These are phyloP conservation scores for Liodrosophila aerea DNA, from an alignment of 2,888 invertebrate genomes.

Conservation along the genomic window DNA sequence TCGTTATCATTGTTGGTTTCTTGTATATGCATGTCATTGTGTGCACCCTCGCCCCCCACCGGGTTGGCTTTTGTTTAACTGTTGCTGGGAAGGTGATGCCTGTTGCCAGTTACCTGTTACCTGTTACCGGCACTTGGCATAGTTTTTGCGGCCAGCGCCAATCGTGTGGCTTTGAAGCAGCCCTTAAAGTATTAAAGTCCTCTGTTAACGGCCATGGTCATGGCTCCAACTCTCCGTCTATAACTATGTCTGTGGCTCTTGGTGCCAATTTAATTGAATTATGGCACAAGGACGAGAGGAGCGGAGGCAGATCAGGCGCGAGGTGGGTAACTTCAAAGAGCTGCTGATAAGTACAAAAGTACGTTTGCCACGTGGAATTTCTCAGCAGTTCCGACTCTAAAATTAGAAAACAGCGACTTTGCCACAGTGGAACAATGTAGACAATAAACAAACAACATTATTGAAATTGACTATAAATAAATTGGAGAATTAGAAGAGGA, in stretches of 20 bases:
- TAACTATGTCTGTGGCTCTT: no score
- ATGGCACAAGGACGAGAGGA: conserved; percentile 26
- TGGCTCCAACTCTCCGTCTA: no score
- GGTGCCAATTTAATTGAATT: conserved; percentile 70
- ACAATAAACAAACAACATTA: no score
- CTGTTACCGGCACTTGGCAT: conserved; percentile 12
- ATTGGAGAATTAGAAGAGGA: background rate
- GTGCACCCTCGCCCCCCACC: conserved; percentile 38
- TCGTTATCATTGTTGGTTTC: conserved; percentile 44
- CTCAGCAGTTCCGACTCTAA: conserved; percentile 32
- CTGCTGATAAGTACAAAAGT: conserved; percentile 68
- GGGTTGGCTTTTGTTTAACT: conserved; percentile 17
- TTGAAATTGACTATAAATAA: background rate
- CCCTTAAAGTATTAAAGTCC: conserved; percentile 45
- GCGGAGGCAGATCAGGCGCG: background rate
- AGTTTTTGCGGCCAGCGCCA: background rate
- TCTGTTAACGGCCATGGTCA: no score
- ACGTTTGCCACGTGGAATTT: conserved; percentile 62
- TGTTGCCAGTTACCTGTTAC: conserved; percentile 13
- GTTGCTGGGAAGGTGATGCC: conserved; percentile 28
- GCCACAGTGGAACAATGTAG: conserved; percentile 27
- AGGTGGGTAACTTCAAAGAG: conserved; percentile 58
- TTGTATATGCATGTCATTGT: conserved; percentile 75
- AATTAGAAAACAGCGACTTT: conserved; percentile 40
- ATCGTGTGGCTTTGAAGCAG: conserved; percentile 9